A percentile compares a stretch with the other conserved stretches of the same genome.
These are phyloP conservation scores for Tyrophagus putrescentiae DNA, from an alignment of 1,140 invertebrate species.

Conservation along the genomic window DNA sequence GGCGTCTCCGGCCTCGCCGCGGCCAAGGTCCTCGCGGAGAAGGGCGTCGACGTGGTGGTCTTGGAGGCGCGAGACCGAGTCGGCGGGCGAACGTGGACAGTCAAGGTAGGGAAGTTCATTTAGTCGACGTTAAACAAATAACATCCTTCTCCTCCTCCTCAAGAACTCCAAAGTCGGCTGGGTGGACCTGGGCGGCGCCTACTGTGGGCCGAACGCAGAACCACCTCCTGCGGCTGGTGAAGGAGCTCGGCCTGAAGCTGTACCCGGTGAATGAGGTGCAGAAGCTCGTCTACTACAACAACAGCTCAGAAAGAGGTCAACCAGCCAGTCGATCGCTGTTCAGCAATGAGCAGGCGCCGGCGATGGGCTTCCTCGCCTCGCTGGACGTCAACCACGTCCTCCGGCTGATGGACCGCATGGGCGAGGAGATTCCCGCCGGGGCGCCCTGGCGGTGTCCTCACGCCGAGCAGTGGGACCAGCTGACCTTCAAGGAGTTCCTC, in stretches of 20 bases:
- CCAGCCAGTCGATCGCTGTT: conserved; percentile 9
- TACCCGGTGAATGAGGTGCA: conserved; percentile 29
- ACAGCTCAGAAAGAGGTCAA: not conserved
- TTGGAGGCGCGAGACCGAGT: conserved; percentile 87
- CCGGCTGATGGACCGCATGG: conserved; percentile 28
- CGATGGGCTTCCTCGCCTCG: conserved; percentile 10
- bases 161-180: not conserved
- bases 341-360: conserved; percentile 18
- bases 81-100: conserved; percentile 51
- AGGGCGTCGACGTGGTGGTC: conserved; percentile 81
- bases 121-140: not conserved
- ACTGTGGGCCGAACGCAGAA: conserved; percentile 30
- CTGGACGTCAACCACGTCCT: conserved; percentile 27
- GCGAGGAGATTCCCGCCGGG: conserved; percentile 31
- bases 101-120: not conserved
- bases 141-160: no score
- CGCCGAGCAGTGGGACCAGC: conserved; percentile 34
- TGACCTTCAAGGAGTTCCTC: conserved; percentile 34
- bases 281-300: not conserved
- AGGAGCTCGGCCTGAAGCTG: conserved; percentile 32
- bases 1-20: not conserved
- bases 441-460: conserved; percentile 34
- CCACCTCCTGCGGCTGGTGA: conserved; percentile 28
- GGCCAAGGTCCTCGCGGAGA: not conserved
- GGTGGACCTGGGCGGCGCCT: conserved; percentile 23